Conservation (phyloP, 2,888 invertebrate genomes). For the Automeris io region DNA sequence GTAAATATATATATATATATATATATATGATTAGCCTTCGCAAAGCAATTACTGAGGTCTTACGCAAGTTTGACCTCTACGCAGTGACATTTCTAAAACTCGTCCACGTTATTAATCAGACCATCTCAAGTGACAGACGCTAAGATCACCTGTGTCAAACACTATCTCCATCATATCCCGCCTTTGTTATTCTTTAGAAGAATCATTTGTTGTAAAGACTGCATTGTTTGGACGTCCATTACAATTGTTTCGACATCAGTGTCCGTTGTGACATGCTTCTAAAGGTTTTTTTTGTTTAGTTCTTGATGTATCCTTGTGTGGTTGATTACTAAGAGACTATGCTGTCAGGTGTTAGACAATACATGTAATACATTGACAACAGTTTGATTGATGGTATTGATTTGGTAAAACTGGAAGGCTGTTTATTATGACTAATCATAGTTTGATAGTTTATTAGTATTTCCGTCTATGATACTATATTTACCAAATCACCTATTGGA, state of each 20-base stretch:
- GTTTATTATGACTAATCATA: slow-evolving; percentile 9
- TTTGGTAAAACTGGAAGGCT: not conserved
- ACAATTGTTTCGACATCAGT: slow-evolving; percentile 67
- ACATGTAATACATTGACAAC: slow-evolving; percentile 7
- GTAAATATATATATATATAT: too few species aligned
- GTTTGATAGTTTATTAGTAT: too few species aligned
- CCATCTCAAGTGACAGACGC: slow-evolving; percentile 38
- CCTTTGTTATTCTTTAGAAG: slow-evolving; percentile 58
- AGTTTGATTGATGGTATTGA: slow-evolving; percentile 13
- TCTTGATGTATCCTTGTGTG: slow-evolving; percentile 42
- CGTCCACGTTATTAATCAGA: slow-evolving; percentile 58
- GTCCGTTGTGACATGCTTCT: slow-evolving; percentile 52
- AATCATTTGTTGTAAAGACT: slow-evolving; percentile 48
- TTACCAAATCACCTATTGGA: too few species aligned
- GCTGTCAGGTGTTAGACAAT: slow-evolving; percentile 29
- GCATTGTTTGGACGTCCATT: slow-evolving; percentile 51
- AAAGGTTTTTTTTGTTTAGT: slow-evolving; percentile 37
- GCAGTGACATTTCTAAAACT: slow-evolving; percentile 30
- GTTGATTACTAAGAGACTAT: slow-evolving; percentile 24
- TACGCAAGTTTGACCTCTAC: slow-evolving; percentile 25
- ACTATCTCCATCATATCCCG: slow-evolving; percentile 46
- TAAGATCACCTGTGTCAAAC: slow-evolving; percentile 56
- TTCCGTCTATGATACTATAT: too few species aligned
- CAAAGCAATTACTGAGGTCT: not conserved
- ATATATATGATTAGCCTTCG: too few species aligned